Percentiles rank a stretch among this genome's conserved stretches.
These are phyloP conservation scores for Andrena cerasifolii DNA, from an alignment of 1,140 invertebrate genomes.

Conservation along the genomic window DNA sequence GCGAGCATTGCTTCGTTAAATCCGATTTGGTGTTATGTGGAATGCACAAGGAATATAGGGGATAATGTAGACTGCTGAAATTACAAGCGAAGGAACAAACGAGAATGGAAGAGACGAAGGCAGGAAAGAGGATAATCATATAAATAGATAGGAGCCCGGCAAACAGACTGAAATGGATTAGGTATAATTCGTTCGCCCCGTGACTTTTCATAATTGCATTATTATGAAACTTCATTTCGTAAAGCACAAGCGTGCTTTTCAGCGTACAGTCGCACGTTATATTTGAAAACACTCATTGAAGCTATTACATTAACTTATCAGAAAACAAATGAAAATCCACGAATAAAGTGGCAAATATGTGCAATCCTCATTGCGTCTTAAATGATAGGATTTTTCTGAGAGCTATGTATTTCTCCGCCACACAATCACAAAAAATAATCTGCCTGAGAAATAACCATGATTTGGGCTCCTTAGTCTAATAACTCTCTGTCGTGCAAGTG, in stretches of 20 bases:
- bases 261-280: not conserved
- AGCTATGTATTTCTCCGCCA: no score
- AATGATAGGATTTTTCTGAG: no score
- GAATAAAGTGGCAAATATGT: no score
- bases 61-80: not conserved
- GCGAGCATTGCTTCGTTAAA: slow-evolving; percentile 33
- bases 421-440: no score
- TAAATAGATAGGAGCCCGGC: slow-evolving; percentile 13
- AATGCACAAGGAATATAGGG: slow-evolving; percentile 1
- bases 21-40: slow-evolving; percentile 28
- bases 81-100: slow-evolving; percentile 15
- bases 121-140: slow-evolving; percentile 20
- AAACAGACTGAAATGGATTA: not conserved
- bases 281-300: not conserved
- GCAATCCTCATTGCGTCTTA: no score
- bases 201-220: not conserved
- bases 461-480: slow-evolving; percentile 24
- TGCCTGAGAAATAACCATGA: no score
- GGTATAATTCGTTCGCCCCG: not conserved
- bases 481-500: not conserved
- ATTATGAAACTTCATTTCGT: not conserved
- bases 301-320: no score
- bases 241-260: no score
- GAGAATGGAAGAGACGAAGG: not conserved
- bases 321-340: not conserved